Evolutionary conservation across 2,888 invertebrate species (phyloP).

Genomic region (Petrolisthes manimaculis): DNA sequence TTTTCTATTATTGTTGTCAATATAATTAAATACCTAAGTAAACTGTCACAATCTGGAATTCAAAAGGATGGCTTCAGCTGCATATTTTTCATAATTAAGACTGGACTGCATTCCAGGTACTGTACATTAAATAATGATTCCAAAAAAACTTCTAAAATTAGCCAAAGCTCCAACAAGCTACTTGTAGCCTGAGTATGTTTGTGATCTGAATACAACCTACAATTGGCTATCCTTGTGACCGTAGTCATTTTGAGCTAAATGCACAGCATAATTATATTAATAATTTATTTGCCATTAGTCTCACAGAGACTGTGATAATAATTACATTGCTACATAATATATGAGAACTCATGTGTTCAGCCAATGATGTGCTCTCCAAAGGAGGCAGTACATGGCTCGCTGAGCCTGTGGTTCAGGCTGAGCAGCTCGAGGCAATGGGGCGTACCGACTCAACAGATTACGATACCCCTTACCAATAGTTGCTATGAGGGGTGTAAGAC

Average conservation of each 20-base stretch:
- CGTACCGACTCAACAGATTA: constrained; percentile 75
- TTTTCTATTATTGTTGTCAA: not conserved
- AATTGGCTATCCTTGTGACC: constrained; percentile 36
- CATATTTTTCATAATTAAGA: constrained; percentile 5
- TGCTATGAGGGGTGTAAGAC: constrained; percentile 73
- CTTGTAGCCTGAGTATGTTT: constrained; percentile 25
- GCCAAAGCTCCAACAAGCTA: constrained; percentile 17
- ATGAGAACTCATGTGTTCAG: constrained; percentile 54
- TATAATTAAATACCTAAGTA: constrained; percentile 1
- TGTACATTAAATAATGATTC: not conserved
- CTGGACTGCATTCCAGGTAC: constrained; percentile 20
- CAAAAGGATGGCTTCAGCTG: constrained; percentile 25
- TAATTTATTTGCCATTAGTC: constrained; percentile 39
- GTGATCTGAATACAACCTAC: constrained; percentile 38
- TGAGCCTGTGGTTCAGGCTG: constrained; percentile 65
- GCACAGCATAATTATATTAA: constrained; percentile 38
- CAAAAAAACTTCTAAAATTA: not conserved
- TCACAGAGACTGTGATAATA: constrained; percentile 37
- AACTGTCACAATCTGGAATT: not conserved
- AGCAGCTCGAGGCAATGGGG: constrained; percentile 65
- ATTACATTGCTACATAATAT: constrained; percentile 23
- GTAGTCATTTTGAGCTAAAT: constrained; percentile 46
- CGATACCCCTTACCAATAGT: constrained; percentile 89
- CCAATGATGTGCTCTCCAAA: constrained; percentile 83
- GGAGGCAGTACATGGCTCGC: constrained; percentile 77